phyloP scores from a whole-genome alignment of 2,113 vertebrate genomes.

The Willisornis vidua region DNA sequence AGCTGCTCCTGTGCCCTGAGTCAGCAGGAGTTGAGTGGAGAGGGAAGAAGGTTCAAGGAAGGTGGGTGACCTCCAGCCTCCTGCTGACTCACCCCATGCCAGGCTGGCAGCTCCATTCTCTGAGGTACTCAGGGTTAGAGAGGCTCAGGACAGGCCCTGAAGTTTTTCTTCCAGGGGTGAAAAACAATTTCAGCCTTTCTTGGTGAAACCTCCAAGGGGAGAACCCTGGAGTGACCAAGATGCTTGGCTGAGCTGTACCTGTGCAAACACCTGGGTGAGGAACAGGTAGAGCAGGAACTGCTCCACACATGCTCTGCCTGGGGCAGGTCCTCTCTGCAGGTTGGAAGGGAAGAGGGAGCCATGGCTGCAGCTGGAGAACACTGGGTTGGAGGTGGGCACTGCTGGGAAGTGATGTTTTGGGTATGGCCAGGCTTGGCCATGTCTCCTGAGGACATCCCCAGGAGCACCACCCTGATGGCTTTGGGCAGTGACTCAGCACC shows the following conservation, averaged over 20 bases:
- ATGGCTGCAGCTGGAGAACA: not conserved
- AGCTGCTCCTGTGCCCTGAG: constrained; percentile 20
- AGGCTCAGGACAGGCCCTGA: not conserved
- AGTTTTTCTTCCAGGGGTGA: not conserved
- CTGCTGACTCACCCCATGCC: not conserved
- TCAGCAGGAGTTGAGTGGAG: constrained; percentile 5
- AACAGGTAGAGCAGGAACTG: not conserved
- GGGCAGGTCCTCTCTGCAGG: not conserved
- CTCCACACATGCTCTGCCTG: not conserved
- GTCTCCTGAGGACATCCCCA: not conserved
- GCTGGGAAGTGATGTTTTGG: not conserved
- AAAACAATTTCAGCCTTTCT: not conserved
- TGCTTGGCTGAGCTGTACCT: not conserved
- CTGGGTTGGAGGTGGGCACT: not conserved
- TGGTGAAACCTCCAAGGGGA: not conserved
- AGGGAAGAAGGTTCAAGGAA: not conserved
- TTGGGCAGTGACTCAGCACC: not conserved
- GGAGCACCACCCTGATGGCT: not conserved
- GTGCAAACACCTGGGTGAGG: not conserved
- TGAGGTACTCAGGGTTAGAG: not conserved
- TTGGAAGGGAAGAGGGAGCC: not conserved
- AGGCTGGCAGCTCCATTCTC: not conserved
- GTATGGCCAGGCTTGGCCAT: not conserved
- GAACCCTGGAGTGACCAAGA: not conserved
- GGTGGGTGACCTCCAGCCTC: not conserved